phyloP scores from a whole-genome alignment of 2,113 vertebrate genomes.

The Neolamprologus brichardi region DNA sequence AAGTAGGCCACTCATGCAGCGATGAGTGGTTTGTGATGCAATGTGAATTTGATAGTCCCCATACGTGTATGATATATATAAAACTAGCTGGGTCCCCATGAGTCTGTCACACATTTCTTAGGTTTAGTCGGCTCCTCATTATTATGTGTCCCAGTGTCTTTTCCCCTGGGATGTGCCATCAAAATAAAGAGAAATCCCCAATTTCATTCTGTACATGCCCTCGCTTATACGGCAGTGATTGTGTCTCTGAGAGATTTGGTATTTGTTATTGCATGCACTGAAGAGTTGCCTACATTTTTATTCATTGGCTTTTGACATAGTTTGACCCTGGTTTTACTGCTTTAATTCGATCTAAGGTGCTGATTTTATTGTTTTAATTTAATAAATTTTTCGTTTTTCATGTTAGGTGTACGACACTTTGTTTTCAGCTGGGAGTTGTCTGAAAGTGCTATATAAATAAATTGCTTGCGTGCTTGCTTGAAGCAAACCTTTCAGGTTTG shows the following conservation, averaged over 20 bases:
- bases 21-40: not conserved
- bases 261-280: not conserved
- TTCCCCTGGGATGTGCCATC: not conserved
- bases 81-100: not conserved
- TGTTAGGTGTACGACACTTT: not conserved
- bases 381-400: rapidly evolving
- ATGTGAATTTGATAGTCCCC: not conserved
- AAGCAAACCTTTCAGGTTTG: not conserved
- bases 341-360: not conserved
- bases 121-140: not conserved
- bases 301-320: not conserved
- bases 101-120: not conserved
- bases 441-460: not conserved
- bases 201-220: not conserved
- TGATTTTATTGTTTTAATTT: not conserved
- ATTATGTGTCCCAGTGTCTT: not conserved
- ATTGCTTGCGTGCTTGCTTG: not conserved
- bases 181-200: not conserved
- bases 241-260: not conserved
- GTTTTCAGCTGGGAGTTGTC: not conserved
- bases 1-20: not conserved
- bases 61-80: not conserved
- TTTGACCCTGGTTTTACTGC: not conserved
- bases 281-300: rapidly evolving
- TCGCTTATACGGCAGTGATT: rapidly evolving